A percentile compares a stretch with the other conserved stretches of the same genome.
phyloP scores from a whole-genome alignment of 2,113 vertebrate species.

The Nanorana parkeri region DNA sequence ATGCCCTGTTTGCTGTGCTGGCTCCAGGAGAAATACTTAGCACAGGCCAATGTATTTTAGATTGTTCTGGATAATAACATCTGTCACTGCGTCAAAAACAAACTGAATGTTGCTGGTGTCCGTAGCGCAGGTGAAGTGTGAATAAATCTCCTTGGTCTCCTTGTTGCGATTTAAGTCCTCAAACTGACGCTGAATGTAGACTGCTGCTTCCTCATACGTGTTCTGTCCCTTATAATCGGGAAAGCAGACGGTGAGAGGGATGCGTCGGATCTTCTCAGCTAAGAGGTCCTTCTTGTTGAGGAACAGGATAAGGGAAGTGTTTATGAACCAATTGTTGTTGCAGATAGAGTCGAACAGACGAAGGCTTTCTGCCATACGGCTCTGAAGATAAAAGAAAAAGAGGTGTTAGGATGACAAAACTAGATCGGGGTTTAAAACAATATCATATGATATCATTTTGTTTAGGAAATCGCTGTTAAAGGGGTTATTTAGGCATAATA shows the following conservation, averaged over 20 bases:
- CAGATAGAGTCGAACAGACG: constrained; percentile 99
- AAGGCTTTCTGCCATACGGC: constrained; percentile 98
- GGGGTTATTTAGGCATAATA: no score
- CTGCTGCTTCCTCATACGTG: constrained; percentile 96
- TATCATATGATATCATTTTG: no score
- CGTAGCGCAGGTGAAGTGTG: constrained; percentile 90
- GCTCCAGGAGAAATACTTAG: constrained; percentile 72
- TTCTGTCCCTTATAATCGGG: constrained; percentile 98
- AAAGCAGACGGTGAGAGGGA: constrained; percentile 95
- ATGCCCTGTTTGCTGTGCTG: constrained; percentile 40
- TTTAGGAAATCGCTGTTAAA: no score
- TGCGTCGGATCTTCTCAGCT: constrained; percentile 98
- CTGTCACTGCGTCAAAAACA: constrained; percentile 98
- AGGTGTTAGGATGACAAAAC: no score
- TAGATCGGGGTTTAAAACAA: no score
- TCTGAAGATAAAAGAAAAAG: constrained; percentile 71
- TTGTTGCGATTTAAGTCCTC: constrained; percentile 99
- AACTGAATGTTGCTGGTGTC: constrained; percentile 98
- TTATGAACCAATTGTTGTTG: constrained; percentile 99
- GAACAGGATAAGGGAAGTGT: constrained; percentile 98
- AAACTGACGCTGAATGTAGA: constrained; percentile 97
- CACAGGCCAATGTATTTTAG: constrained; percentile 99
- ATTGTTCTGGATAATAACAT: constrained; percentile 99
- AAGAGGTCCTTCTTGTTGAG: constrained; percentile 99
- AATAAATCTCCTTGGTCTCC: constrained; percentile 99